Conservation (phyloP, 1,140 invertebrate genomes). For the Eulimnadia texana region DNA sequence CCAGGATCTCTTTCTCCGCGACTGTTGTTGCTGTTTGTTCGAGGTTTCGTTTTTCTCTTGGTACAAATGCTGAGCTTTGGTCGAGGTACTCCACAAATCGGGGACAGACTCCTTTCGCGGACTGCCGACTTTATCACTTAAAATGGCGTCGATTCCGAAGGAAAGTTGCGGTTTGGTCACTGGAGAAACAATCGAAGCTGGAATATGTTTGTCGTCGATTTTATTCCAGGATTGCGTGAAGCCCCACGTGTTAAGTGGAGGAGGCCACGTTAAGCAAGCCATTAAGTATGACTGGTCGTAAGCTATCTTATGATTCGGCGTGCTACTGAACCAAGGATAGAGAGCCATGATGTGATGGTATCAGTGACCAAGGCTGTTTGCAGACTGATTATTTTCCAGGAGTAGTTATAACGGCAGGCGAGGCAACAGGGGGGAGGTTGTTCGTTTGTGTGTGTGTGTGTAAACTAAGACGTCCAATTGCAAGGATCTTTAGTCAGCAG, state of each 20-base stretch:
- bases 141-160: not conserved
- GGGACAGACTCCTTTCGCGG: not conserved
- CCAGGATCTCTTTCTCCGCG: conserved; percentile 64
- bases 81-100: not conserved
- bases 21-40: conserved; percentile 7
- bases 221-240: not conserved
- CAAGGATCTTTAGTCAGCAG: not conserved
- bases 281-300: not conserved
- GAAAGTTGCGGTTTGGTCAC: conserved; percentile 1
- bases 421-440: not conserved
- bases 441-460: not conserved
- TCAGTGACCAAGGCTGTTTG: no score
- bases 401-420: not conserved
- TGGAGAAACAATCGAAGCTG: not conserved
- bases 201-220: not conserved
- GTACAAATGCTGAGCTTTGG: not conserved
- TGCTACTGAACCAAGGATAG: not conserved
- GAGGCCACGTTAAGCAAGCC: not conserved
- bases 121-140: not conserved
- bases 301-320: not conserved
- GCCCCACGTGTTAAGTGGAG: not conserved
- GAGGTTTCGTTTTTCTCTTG: not conserved
- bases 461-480: not conserved
- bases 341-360: no score
- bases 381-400: no score